Percentiles rank a stretch among this genome's conserved stretches.
Evolutionary conservation across 1,140 invertebrate genomes (phyloP).

Genomic region (Dinoponera quadriceps): DNA sequence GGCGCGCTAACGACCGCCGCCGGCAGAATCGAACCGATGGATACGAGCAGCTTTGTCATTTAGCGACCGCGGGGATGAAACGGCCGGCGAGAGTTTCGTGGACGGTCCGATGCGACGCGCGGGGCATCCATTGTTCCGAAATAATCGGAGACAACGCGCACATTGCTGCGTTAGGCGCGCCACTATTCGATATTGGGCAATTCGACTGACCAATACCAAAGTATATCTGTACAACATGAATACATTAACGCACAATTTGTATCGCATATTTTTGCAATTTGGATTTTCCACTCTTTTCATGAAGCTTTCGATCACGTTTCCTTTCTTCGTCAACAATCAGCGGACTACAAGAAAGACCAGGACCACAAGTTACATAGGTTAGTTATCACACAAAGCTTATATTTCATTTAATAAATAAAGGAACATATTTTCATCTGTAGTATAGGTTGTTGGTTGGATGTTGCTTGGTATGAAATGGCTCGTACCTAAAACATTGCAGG

Average conservation of each 20-base stretch:
- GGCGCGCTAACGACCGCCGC: slow-evolving; percentile 52
- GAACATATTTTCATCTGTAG: too few species aligned
- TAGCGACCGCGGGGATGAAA: slow-evolving; percentile 31
- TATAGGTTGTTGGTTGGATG: too few species aligned
- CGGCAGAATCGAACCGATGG: slow-evolving; percentile 38
- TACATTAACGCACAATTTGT: not conserved
- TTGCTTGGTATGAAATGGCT: too few species aligned
- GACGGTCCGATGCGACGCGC: slow-evolving; percentile 11
- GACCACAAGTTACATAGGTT: too few species aligned
- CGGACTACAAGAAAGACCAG: too few species aligned
- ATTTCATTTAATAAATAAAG: too few species aligned
- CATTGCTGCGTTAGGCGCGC: not conserved
- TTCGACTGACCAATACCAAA: not conserved
- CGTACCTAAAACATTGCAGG: too few species aligned
- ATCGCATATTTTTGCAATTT: not conserved
- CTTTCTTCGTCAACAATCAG: not conserved
- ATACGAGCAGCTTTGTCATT: slow-evolving; percentile 52
- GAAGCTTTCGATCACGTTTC: not conserved
- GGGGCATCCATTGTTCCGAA: slow-evolving; percentile 59
- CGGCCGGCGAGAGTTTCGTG: slow-evolving; percentile 28
- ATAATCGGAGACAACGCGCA: slow-evolving; percentile 60
- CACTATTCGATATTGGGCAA: not conserved
- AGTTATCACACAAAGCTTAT: too few species aligned
- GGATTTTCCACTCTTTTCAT: not conserved
- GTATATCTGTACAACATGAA: not conserved